A percentile compares a stretch with the other conserved stretches of the same genome.
Conservation (phyloP, 2,888 invertebrate genomes). For the Agapetus fuscipes region DNA sequence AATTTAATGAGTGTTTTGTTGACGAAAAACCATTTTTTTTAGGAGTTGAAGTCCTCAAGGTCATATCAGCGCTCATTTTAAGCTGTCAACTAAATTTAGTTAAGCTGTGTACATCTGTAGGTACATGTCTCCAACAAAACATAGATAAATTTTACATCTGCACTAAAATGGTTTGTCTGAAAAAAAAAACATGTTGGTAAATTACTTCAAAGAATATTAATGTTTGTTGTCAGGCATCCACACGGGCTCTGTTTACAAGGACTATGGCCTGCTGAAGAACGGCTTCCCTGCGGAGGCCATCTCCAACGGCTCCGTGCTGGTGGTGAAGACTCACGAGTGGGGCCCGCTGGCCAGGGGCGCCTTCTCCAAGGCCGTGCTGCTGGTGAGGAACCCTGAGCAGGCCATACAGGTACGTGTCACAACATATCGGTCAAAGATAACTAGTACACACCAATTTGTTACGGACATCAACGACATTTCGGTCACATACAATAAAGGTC, state of each 20-base stretch:
- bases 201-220: too few relatives aligned
- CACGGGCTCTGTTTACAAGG: slow-evolving; percentile 76
- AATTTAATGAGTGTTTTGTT: too few relatives aligned
- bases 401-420: slow-evolving; percentile 47
- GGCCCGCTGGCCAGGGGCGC: slow-evolving; percentile 47
- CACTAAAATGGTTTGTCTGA: neutral
- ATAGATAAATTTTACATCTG: too few relatives aligned
- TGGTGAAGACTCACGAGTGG: slow-evolving; percentile 73
- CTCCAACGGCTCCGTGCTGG: slow-evolving; percentile 63
- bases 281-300: slow-evolving; percentile 74
- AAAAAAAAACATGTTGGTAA: neutral
- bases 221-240: slow-evolving; percentile 54
- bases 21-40: too few relatives aligned
- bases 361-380: slow-evolving; percentile 57
- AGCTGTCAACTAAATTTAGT: too few relatives aligned
- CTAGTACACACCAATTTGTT: too few relatives aligned
- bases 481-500: too few relatives aligned
- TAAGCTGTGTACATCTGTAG: too few relatives aligned
- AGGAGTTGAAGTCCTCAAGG: too few relatives aligned
- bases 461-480: too few relatives aligned
- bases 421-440: neutral
- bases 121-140: too few relatives aligned
- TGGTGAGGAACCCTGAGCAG: slow-evolving; percentile 62
- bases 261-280: slow-evolving; percentile 65
- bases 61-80: too few relatives aligned